phyloP scores from a whole-genome alignment of 2,888 invertebrate species.

The Ommatoiulus sabulosus region DNA sequence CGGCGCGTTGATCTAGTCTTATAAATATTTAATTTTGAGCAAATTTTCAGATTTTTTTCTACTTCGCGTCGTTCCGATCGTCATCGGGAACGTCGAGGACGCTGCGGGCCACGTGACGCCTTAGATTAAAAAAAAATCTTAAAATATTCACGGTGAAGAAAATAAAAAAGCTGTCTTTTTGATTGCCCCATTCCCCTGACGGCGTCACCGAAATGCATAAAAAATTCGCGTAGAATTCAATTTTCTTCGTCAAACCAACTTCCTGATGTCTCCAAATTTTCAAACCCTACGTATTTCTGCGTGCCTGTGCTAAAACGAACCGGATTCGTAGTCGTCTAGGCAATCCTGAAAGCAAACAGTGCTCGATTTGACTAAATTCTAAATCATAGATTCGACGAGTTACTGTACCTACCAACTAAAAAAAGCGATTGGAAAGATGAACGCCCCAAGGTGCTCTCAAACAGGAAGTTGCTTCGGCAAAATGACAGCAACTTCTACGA shows the following conservation, averaged over 20 bases:
- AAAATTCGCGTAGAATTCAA: slow-evolving; percentile 7
- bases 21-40: slow-evolving; percentile 10
- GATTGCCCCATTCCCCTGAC: slow-evolving; percentile 32
- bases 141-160: slow-evolving; percentile 11
- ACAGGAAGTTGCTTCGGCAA: not conserved
- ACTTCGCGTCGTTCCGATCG: not conserved
- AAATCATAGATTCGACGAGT: not conserved
- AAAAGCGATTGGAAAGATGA: not conserved
- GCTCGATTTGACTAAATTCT: not conserved
- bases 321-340: not conserved
- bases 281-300: not conserved
- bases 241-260: not conserved
- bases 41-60: not conserved
- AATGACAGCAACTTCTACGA: too few species aligned
- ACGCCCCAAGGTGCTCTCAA: not conserved
- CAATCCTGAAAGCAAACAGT: not conserved
- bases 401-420: not conserved
- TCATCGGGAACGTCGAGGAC: not conserved
- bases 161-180: not conserved
- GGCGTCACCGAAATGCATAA: not conserved
- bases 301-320: not conserved
- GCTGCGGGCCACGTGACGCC: not conserved
- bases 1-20: not conserved
- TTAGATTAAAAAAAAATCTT: not conserved
- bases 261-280: not conserved